phyloP scores from a whole-genome alignment of 2,888 invertebrate genomes.

The Ochropleura leucogaster region DNA sequence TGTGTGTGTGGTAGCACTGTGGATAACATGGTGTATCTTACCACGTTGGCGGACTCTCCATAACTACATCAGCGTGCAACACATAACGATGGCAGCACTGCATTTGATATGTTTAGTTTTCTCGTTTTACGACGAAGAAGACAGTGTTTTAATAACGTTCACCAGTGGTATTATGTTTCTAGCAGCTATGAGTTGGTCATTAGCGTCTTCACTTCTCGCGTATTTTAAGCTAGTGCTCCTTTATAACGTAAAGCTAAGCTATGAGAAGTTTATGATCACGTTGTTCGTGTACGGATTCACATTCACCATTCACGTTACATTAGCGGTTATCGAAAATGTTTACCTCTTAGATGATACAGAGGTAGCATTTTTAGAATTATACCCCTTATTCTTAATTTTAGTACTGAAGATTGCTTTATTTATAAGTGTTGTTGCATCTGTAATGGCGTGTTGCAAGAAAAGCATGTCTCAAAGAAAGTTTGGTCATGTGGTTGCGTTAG shows the following conservation, averaged over 20 bases:
- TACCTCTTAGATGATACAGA: neutral
- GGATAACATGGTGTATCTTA: constrained; percentile 63
- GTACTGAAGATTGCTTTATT: constrained; percentile 55
- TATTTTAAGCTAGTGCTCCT: constrained; percentile 63
- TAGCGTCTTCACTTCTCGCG: constrained; percentile 56
- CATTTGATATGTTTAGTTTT: constrained; percentile 33
- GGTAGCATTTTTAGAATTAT: neutral
- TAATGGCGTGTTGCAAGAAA: constrained; percentile 58
- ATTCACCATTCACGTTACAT: constrained; percentile 13
- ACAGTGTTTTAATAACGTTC: neutral
- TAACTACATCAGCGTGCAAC: constrained; percentile 63
- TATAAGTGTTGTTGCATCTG: constrained; percentile 52
- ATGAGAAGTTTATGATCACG: constrained; percentile 54
- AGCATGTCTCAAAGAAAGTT: constrained; percentile 53
- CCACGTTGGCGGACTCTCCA: constrained; percentile 68
- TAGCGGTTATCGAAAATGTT: neutral
- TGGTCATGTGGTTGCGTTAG: constrained; percentile 57
- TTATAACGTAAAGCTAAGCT: constrained; percentile 43
- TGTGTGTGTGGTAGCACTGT: constrained; percentile 41
- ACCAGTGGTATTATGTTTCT: constrained; percentile 32
- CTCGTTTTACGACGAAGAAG: neutral
- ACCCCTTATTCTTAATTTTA: constrained; percentile 37
- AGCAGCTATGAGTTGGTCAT: constrained; percentile 56
- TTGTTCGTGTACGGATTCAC: constrained; percentile 44
- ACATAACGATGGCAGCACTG: constrained; percentile 61